Evolutionary conservation across 2,888 invertebrate genomes (phyloP).

Genomic region (Polyommatus icarus): DNA sequence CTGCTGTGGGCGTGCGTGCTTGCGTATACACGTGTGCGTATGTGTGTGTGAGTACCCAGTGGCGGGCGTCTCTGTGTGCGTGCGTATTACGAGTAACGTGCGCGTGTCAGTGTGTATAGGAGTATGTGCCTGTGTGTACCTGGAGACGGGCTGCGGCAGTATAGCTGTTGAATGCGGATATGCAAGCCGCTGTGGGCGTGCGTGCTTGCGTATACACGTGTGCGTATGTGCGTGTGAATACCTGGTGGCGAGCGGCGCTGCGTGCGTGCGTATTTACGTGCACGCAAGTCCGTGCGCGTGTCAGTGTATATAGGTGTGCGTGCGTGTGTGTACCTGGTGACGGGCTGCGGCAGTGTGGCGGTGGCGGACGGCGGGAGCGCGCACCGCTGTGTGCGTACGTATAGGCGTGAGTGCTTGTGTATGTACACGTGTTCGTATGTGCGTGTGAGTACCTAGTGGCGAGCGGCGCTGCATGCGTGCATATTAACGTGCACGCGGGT

Average conservation of each 20-base stretch:
- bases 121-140: not conserved
- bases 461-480: too few species aligned
- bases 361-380: slow-evolving; percentile 52
- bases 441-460: slow-evolving; percentile 66
- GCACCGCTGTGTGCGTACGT: slow-evolving; percentile 54
- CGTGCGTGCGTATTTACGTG: slow-evolving; percentile 29
- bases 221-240: slow-evolving; percentile 45
- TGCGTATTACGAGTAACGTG: too few species aligned
- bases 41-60: not conserved
- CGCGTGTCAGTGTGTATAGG: too few species aligned
- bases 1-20: not conserved
- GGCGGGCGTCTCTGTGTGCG: too few species aligned
- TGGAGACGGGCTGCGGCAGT: slow-evolving; percentile 64
- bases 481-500: too few species aligned
- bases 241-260: slow-evolving; percentile 70
- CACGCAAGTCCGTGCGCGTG: too few species aligned
- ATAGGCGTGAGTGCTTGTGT: slow-evolving; percentile 37
- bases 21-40: not conserved
- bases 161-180: slow-evolving; percentile 56
- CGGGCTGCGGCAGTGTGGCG: slow-evolving; percentile 68
- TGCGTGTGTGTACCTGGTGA: slow-evolving; percentile 57
- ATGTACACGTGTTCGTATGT: too few species aligned
- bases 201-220: slow-evolving; percentile 32
- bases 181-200: slow-evolving; percentile 52
- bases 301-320: slow-evolving; percentile 1